phyloP scores from a whole-genome alignment of 1,140 invertebrate genomes.

The Hydropsyche tenuis region DNA sequence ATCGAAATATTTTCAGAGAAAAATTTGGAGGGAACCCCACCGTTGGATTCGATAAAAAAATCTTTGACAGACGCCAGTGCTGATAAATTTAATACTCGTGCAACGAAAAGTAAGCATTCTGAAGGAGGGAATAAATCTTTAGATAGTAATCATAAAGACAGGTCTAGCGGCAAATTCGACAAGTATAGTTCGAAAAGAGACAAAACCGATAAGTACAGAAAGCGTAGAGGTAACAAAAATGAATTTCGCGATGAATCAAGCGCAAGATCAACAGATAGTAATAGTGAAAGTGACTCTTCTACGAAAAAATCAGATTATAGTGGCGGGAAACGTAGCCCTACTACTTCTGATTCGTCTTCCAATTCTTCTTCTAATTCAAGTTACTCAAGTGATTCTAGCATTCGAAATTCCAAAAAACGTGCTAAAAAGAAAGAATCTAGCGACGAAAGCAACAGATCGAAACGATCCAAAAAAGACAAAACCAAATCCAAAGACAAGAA shows the following conservation, averaged over 20 bases:
- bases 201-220: not conserved
- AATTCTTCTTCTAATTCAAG: constrained; percentile 29
- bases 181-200: not conserved
- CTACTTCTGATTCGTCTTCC: constrained; percentile 29
- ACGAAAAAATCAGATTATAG: constrained; percentile 33
- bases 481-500: constrained; percentile 40
- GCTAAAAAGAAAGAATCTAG: constrained; percentile 44
- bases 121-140: constrained; percentile 22
- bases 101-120: constrained; percentile 4
- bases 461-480: constrained; percentile 38
- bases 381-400: constrained; percentile 32
- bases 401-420: constrained; percentile 12
- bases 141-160: not conserved
- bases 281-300: constrained; percentile 41
- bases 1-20: constrained; percentile 44
- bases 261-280: constrained; percentile 29
- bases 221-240: constrained; percentile 22
- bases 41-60: constrained; percentile 37
- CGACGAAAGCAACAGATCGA: constrained; percentile 36
- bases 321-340: not conserved
- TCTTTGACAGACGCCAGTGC: constrained; percentile 2
- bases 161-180: constrained; percentile 10
- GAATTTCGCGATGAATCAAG: constrained; percentile 13
- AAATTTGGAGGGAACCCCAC: constrained; percentile 41
- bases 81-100: constrained; percentile 36